phyloP scores from a whole-genome alignment of 92 coral and sea anemone genomes.

The Muricea muricata region DNA sequence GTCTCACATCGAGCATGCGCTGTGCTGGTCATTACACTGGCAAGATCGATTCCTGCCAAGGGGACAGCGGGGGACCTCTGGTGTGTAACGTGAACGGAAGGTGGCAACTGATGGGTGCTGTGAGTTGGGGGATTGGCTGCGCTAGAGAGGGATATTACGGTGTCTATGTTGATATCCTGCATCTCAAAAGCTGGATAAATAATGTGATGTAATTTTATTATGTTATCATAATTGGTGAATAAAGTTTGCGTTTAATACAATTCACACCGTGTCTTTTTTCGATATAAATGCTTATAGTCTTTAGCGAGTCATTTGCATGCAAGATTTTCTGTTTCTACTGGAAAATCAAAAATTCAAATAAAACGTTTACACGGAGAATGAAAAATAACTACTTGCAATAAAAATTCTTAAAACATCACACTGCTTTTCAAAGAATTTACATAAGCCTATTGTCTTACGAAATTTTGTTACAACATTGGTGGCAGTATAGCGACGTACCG shows the following conservation, averaged over 20 bases:
- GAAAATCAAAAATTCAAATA: too few relatives aligned
- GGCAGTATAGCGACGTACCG: too few relatives aligned
- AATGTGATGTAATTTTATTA: slow-evolving; percentile 4
- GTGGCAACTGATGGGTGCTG: slow-evolving; percentile 41
- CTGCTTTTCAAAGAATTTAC: too few relatives aligned
- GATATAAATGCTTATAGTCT: neutral
- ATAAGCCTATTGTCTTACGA: too few relatives aligned
- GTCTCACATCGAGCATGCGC: slow-evolving; percentile 27
- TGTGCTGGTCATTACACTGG: slow-evolving; percentile 37
- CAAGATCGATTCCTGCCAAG: slow-evolving; percentile 20
- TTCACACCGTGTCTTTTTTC: neutral
- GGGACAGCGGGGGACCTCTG: slow-evolving; percentile 43
- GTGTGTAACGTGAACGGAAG: slow-evolving; percentile 29
- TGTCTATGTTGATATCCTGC: slow-evolving; percentile 30
- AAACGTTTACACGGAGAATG: too few relatives aligned
- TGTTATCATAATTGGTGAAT: neutral
- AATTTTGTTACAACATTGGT: too few relatives aligned
- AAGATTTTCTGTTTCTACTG: too few relatives aligned
- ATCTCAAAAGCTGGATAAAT: slow-evolving; percentile 17
- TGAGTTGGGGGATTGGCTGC: slow-evolving; percentile 46
- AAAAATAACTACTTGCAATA: too few relatives aligned
- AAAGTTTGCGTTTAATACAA: too few relatives aligned
- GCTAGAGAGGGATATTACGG: slow-evolving; percentile 19
- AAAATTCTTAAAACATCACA: too few relatives aligned
- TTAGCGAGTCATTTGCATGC: too few relatives aligned